Evolutionary conservation across 2,888 invertebrate species (phyloP).

Genomic region (Rhyacophila evoluta): DNA sequence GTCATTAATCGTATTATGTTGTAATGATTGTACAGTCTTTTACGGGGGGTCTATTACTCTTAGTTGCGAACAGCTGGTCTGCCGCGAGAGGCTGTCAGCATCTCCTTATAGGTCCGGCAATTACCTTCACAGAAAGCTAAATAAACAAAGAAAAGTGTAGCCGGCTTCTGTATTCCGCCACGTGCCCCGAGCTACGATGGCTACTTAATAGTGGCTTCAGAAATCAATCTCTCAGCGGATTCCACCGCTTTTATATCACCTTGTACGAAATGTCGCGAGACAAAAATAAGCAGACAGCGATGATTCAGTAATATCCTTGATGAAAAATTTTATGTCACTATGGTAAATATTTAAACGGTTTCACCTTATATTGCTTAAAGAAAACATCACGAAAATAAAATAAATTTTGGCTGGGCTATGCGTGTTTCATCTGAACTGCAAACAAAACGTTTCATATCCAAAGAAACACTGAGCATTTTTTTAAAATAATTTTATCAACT

Average conservation of each 20-base stretch:
- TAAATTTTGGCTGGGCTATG: background rate
- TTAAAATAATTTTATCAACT: too few species aligned
- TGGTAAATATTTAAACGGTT: background rate
- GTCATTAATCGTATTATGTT: too few species aligned
- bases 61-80: background rate
- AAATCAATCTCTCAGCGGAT: conserved; percentile 5
- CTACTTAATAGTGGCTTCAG: background rate
- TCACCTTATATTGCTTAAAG: background rate
- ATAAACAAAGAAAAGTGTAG: conserved; percentile 13
- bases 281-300: background rate
- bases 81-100: background rate
- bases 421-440: background rate
- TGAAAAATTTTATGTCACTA: background rate
- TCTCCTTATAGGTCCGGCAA: conserved; percentile 6
- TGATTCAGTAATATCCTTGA: background rate
- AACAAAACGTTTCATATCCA: background rate
- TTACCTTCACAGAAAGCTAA: background rate
- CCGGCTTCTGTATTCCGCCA: conserved; percentile 4
- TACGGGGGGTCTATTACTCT: background rate
- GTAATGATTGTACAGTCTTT: background rate
- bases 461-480: background rate
- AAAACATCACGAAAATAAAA: background rate
- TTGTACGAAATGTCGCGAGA: background rate
- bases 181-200: background rate
- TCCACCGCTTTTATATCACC: background rate